Evolutionary conservation across 2,888 invertebrate genomes (phyloP).

Genomic region (Caenorhabditis drosophilae): DNA sequence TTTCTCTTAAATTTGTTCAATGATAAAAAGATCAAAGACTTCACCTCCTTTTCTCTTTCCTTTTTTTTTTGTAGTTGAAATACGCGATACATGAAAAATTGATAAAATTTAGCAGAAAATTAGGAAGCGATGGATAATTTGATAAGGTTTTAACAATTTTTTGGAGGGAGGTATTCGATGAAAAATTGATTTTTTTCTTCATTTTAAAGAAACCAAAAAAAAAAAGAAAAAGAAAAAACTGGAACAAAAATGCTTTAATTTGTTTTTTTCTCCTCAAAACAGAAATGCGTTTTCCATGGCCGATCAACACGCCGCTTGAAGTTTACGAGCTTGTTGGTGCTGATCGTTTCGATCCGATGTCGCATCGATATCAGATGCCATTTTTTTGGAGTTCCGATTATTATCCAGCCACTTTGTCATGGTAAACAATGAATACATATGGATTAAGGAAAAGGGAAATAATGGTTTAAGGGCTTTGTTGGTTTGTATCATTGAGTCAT

Average conservation of each 20-base stretch:
- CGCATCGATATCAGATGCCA: slow-evolving; percentile 53
- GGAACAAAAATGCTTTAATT: no score
- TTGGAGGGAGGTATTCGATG: slow-evolving; percentile 11
- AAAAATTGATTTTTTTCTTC: no score
- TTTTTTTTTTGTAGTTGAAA: no score
- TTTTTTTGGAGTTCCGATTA: slow-evolving; percentile 62
- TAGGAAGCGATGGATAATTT: slow-evolving; percentile 20
- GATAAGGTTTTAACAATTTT: slow-evolving; percentile 10
- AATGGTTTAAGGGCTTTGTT: slow-evolving; percentile 64
- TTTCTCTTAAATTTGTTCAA: no score
- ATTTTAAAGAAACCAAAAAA: no score
- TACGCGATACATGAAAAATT: no score
- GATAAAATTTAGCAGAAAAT: not conserved
- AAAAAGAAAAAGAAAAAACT: no score
- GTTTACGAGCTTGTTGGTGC: slow-evolving; percentile 67
- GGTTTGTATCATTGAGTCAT: slow-evolving; percentile 61
- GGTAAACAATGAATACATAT: no score
- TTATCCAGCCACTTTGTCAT: slow-evolving; percentile 64
- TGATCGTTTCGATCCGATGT: slow-evolving; percentile 48
- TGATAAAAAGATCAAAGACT: no score
- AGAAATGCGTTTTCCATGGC: slow-evolving; percentile 67
- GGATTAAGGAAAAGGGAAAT: not conserved
- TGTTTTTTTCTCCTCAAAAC: no score
- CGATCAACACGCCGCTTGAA: slow-evolving; percentile 63
- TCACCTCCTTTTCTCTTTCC: no score